Percentiles rank a stretch among this genome's conserved stretches.
Evolutionary conservation across 1,140 invertebrate genomes (phyloP).

Genomic region (Atta cephalotes): DNA sequence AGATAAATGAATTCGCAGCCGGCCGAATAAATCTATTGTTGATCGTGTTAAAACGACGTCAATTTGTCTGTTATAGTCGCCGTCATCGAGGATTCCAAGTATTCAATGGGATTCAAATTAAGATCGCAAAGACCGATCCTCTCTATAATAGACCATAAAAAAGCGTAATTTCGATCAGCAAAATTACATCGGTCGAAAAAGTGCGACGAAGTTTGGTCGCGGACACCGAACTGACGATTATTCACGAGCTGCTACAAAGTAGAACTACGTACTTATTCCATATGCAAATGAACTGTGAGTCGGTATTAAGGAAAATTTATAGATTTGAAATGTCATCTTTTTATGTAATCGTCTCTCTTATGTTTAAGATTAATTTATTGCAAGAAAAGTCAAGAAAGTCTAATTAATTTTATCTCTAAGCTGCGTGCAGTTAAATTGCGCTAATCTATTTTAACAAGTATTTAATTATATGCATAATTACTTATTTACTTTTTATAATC

Average conservation of each 20-base stretch:
- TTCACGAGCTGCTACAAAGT: slow-evolving; percentile 39
- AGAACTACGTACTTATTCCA: slow-evolving; percentile 9
- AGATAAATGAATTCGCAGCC: slow-evolving; percentile 36
- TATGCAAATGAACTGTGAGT: slow-evolving; percentile 28
- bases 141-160: not conserved
- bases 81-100: slow-evolving; percentile 6
- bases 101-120: slow-evolving; percentile 47
- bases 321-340: slow-evolving; percentile 9
- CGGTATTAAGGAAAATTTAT: slow-evolving; percentile 29
- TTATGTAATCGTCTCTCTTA: not conserved
- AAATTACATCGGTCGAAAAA: not conserved
- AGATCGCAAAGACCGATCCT: slow-evolving; percentile 33
- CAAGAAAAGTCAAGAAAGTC: not conserved
- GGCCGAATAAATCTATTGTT: slow-evolving; percentile 44
- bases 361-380: slow-evolving; percentile 16
- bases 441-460: not conserved
- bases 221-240: slow-evolving; percentile 9
- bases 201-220: not conserved
- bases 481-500: not conserved
- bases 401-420: not conserved
- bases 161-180: slow-evolving; percentile 12
- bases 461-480: not conserved
- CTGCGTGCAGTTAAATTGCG: not conserved
- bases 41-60: slow-evolving; percentile 49
- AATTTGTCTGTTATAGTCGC: slow-evolving; percentile 34